Evolutionary conservation across 2,797 vertebrate species (phyloP), one percentile per base, ranked within the genome.

Genomic region (Ctenopoma kingsleyae): DNA sequence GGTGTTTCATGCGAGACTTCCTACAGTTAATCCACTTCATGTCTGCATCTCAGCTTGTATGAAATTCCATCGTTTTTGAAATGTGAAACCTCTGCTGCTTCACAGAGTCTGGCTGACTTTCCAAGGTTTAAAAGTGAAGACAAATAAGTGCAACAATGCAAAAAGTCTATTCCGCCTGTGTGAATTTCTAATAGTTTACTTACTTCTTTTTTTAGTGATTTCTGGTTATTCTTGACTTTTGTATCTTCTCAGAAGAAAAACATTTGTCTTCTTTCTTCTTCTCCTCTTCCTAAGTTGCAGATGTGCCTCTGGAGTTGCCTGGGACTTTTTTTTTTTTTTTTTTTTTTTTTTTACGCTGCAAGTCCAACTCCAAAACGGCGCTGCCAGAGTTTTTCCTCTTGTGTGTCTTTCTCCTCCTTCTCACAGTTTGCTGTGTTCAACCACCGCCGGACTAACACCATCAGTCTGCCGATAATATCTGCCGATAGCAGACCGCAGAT

Each of bases 291-390:
- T 47, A 63, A 85, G 53, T 87, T 91, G 88, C 90, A 93, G 90
- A 93, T 91, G 91, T 91, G 81, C 79, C 77, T 88, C 78, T 89
- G 85, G 82, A 90, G 87, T 86, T 88, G 85, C 71, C 78, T 87
- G 64, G 78, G 77, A 90, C 82, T 80, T 78, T 80, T 55, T 46
- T 57, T 25, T 54, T 40, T 48, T 46, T 57, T 25, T 54, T 40
- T 48, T 40, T 46, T 23, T 67, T 81, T 78, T 67, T 70, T 82
- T 88, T 86, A 85, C 85, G 83, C 85, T 75, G 80, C 87, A 91
- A 87, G 85, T 91, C 88, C 85, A 93, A 91, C 87, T 93, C 90
- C 93, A 89, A 90, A 93, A 76, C 90, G 85, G 80, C 90, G 89
- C 88, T 65, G 86, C 78, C 78, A 88, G 88, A 92, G 67, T 92